phyloP scores from a whole-genome alignment of 2,113 vertebrate genomes.

The Candoia aspera region DNA sequence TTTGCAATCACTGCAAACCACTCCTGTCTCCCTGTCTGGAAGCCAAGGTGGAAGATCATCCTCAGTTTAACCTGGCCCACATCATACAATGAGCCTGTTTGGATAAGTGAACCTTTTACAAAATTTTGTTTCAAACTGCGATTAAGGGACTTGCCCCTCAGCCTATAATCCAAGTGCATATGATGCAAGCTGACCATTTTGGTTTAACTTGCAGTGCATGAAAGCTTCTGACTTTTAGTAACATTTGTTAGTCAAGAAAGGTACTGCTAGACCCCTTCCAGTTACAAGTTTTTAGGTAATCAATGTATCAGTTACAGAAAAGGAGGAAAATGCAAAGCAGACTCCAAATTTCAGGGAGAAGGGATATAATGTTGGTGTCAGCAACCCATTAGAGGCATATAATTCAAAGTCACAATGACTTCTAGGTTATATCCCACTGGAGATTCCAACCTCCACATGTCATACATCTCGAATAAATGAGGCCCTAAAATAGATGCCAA shows the following conservation, averaged over 20 bases:
- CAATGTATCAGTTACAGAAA: not conserved
- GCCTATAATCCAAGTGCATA: not conserved
- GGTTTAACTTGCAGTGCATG: not conserved
- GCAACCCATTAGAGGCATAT: constrained; percentile 33
- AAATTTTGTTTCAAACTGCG: not conserved
- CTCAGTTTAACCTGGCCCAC: not conserved
- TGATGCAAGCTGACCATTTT: not conserved
- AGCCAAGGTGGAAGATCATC: not conserved
- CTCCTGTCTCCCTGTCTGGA: not conserved
- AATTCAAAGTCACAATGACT: constrained; percentile 68
- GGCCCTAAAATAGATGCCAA: constrained; percentile 32
- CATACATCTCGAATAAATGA: constrained; percentile 60
- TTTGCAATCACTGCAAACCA: not conserved
- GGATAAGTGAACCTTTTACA: not conserved
- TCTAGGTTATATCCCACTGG: constrained; percentile 69
- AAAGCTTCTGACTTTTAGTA: not conserved
- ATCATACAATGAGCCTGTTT: not conserved
- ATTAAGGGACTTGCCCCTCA: not conserved
- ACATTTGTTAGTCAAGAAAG: not conserved
- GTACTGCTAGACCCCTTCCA: not conserved
- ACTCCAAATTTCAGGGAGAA: not conserved
- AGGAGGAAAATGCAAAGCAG: not conserved
- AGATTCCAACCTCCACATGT: constrained; percentile 66
- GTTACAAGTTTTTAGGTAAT: not conserved
- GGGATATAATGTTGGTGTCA: not conserved